Evolutionary conservation across 1,140 invertebrate species (phyloP), one percentile per base, ranked within the genome.

Genomic region (Leptoteleia sp.): DNA sequence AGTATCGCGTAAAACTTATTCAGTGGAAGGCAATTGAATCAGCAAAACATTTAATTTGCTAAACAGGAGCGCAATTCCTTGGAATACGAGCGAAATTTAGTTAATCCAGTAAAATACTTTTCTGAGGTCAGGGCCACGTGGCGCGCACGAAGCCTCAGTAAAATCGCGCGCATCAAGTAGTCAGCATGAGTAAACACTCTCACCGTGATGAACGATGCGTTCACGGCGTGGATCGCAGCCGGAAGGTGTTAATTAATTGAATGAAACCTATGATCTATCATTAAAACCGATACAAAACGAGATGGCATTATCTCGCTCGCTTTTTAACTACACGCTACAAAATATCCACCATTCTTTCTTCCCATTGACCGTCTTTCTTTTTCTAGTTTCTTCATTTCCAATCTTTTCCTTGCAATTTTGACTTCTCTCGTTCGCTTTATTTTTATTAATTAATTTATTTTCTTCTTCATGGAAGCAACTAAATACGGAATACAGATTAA

Each of bases 181-280:
- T 79, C 68, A 45, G 64, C 76, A 70, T 57, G 57, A 70, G 64
- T 73, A 73, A 79, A 73, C 70, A 79, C 55, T 73, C 67, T 48
- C 17, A 27, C 11, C 16, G 38, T 70, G 70, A 79, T 61, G 57
- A 73, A 79, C 64, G 68, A 68, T 47, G 68, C 75, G 43, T 71
- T 67, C 16, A 48, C 61, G 55, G 59, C 57, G 50, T 47, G 17
- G 62, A 62, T 64, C 68, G 61, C 72, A 61, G 71, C 68, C 78
- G 72, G 68, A 76, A 72, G 78, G 78, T 75, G 78, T 75, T 80
- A 80, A 80, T 76, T 80, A 72, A 71, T 72, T 71, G 67, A 76
- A 80, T 64, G 25, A 62, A 62, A 40, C 52, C 42, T 71, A 80
- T 47, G 72, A 80, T 67, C 61, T 80, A 57, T 72, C 72, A 72